Percentiles rank a stretch among this genome's conserved stretches.
Conservation (phyloP, 2,888 invertebrate species). For the Herminia tarsipennalis region DNA sequence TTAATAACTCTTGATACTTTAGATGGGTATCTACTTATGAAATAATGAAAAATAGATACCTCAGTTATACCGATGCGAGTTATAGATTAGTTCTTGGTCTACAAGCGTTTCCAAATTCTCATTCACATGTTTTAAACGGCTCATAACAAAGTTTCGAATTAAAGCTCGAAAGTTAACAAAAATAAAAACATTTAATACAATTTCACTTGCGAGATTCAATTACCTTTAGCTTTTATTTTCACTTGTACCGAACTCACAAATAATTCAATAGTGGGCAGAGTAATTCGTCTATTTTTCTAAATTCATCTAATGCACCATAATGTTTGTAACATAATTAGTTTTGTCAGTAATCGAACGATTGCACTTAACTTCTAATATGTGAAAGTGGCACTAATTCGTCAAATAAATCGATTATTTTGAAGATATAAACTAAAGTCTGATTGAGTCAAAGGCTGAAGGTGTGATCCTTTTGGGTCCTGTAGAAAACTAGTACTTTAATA, state of each 20-base stretch:
- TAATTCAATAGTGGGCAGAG: neutral
- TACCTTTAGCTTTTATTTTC: neutral
- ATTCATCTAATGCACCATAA: slow-evolving; percentile 7
- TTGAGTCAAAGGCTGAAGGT: slow-evolving; percentile 6
- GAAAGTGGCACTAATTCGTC: slow-evolving; percentile 68
- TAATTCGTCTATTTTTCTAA: neutral
- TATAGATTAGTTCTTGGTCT: no score
- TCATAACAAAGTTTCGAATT: slow-evolving; percentile 1
- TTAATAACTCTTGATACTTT: no score
- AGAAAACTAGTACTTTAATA: neutral
- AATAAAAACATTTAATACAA: neutral
- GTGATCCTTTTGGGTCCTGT: neutral
- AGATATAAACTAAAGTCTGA: slow-evolving; percentile 51
- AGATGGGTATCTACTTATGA: no score
- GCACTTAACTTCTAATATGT: slow-evolving; percentile 31
- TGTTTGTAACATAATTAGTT: slow-evolving; percentile 10
- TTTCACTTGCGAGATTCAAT: slow-evolving; percentile 11
- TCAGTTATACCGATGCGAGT: no score
- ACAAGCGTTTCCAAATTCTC: no score
- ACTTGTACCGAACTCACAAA: neutral
- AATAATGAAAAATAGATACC: no score
- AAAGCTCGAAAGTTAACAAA: slow-evolving; percentile 3
- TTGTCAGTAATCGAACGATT: slow-evolving; percentile 18
- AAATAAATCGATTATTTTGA: slow-evolving; percentile 53
- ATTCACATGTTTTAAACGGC: no score